These are phyloP conservation scores for Actinernus sp. DNA, from an alignment of 92 coral and sea anemone species.

Conservation along the genomic window DNA sequence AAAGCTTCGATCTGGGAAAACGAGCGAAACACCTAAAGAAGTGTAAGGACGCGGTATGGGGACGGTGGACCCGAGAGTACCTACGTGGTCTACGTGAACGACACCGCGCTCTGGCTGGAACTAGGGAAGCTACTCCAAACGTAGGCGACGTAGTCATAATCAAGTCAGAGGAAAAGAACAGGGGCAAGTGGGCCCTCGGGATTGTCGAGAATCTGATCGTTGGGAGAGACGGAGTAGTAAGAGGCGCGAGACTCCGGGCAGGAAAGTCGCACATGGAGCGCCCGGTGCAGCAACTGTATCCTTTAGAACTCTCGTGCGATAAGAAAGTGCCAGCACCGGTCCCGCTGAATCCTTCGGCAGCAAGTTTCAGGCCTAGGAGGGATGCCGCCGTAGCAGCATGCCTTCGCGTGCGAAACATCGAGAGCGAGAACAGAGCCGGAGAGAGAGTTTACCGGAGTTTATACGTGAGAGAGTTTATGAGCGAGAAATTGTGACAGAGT, in stretches of 20 bases:
- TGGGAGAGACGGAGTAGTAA: slow-evolving; percentile 38
- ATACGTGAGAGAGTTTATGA: no score
- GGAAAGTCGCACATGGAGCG: slow-evolving; percentile 31
- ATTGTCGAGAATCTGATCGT: slow-evolving; percentile 22
- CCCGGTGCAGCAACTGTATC: slow-evolving; percentile 28
- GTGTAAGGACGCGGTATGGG: slow-evolving; percentile 31
- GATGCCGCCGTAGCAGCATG: slow-evolving; percentile 47
- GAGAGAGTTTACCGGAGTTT: no score
- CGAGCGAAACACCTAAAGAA: slow-evolving; percentile 20
- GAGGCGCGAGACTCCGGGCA: slow-evolving; percentile 22
- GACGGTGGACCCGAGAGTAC: slow-evolving; percentile 36
- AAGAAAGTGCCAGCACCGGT: background rate
- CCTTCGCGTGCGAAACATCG: slow-evolving; percentile 15
- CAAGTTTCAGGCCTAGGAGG: slow-evolving; percentile 21
- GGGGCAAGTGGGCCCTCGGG: slow-evolving; percentile 41
- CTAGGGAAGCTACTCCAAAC: background rate
- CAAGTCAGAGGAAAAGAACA: slow-evolving; percentile 24
- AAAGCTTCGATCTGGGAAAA: slow-evolving; percentile 8
- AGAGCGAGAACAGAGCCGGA: no score
- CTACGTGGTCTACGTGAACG: slow-evolving; percentile 30
- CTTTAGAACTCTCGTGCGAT: slow-evolving; percentile 41
- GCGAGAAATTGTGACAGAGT: no score
- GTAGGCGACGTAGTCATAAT: no score
- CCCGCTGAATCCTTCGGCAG: slow-evolving; percentile 1
- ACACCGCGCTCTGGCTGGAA: no score